Base-by-base conservation (phyloP, 1,140 invertebrate species). In the Psilanteris sp. region DNA sequence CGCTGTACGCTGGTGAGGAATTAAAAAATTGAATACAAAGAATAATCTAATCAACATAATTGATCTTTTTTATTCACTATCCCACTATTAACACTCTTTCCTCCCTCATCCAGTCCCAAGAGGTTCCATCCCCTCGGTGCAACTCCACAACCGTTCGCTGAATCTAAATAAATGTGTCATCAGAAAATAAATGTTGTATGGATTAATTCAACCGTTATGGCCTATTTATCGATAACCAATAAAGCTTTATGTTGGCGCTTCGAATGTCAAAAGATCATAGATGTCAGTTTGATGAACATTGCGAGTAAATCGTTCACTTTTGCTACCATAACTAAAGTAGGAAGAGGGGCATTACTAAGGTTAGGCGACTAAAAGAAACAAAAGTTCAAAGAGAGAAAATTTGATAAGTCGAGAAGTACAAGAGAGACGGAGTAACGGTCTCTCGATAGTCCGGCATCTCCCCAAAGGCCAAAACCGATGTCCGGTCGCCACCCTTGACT, bases 261-360 rank as follows among this genome's bases (percentile, higher is more conserved):
- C 66, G 29, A 71, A 61, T 55, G 54, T 59, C 14, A 36, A 57
- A 64, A 66, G 59, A 52, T 71, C 66, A 71, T 67, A 59, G 43
- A 61, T 20, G 61, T 31, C 71, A 77, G 10, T 77, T 80, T 78
- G 72, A 75, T 78, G 79, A 78, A 79, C 67, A 84, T 84, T 84
- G 79, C 81, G 80, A 87, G 81, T 85, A 86, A 87, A 88, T 85
- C 81, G 84, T 85, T 86, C 83, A 83, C 79, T 87, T 83, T 77
- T 76, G 44, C 72, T 61, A 72, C 76, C 78, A 79, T 87, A 83
- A 83, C 81, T 62, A 79, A 67, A 72, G 52, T 46, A 57, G 39
- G 46, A 59, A 66, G n/a, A 36, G 41, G 41, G 57, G 66, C 52
- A 27, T 36, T 22, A 7, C 8, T 24, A 44, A 43, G 46, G 44